phyloP scores from a whole-genome alignment of 92 coral and sea anemone species.

The Porites cylindrica region DNA sequence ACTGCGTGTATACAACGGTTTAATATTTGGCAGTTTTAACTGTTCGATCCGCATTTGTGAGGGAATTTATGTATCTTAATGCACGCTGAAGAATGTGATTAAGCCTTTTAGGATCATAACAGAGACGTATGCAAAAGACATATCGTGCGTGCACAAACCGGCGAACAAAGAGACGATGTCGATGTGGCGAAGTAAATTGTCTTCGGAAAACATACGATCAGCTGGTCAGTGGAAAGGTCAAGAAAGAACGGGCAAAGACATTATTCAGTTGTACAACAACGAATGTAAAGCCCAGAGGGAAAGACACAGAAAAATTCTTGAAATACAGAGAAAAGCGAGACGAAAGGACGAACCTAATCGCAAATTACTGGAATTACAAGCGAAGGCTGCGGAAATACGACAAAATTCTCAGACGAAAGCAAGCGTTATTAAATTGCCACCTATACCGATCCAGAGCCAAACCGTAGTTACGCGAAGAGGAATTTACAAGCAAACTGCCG shows the following conservation, averaged over 20 bases:
- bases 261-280: conserved; percentile 68
- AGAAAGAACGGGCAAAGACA: conserved; percentile 42
- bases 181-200: conserved; percentile 30
- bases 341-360: conserved; percentile 41
- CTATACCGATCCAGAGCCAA: conserved; percentile 9
- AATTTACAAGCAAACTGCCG: conserved; percentile 2
- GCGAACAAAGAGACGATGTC: not conserved
- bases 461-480: not conserved
- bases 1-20: too few relatives aligned
- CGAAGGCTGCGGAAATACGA: conserved; percentile 9
- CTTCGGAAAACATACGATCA: conserved; percentile 1
- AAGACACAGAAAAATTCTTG: conserved; percentile 58
- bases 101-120: not conserved
- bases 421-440: conserved; percentile 27
- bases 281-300: conserved; percentile 60
- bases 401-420: conserved; percentile 26
- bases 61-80: too few relatives aligned
- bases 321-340: conserved; percentile 76
- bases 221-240: not conserved
- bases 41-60: too few relatives aligned
- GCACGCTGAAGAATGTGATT: too few relatives aligned
- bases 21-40: too few relatives aligned
- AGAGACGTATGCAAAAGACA: not conserved
- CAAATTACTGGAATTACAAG: conserved; percentile 2
- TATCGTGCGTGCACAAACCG: not conserved